phyloP scores from a whole-genome alignment of 1,140 invertebrate species.

The Heterodera schachtii region DNA sequence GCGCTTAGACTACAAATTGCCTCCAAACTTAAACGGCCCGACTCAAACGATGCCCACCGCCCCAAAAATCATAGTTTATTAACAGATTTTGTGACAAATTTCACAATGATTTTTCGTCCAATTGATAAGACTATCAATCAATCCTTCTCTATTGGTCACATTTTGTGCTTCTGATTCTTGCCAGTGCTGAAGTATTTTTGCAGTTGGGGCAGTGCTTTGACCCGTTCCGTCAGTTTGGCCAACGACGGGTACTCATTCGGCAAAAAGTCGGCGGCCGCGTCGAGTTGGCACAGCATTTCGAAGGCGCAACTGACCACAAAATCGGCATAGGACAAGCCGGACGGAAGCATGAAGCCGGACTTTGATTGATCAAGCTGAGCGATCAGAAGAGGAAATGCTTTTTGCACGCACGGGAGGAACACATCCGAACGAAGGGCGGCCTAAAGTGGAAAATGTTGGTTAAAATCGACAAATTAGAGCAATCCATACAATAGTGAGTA shows the following conservation, averaged over 20 bases:
- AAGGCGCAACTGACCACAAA: conserved; percentile 25
- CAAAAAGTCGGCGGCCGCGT: conserved; percentile 21
- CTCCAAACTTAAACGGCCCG: no score
- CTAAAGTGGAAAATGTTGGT: conserved; percentile 6
- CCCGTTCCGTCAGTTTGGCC: conserved; percentile 24
- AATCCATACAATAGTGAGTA: no score
- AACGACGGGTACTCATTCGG: conserved; percentile 30
- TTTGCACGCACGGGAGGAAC: conserved; percentile 33
- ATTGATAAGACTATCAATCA: no score
- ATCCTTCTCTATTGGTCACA: no score
- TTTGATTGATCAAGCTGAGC: conserved; percentile 38
- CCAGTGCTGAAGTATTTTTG: conserved; percentile 26
- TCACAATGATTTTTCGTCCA: no score
- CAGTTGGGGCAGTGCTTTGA: conserved; percentile 31
- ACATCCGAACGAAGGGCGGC: conserved; percentile 30
- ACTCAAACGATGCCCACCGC: no score
- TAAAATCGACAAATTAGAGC: background rate
- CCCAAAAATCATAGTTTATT: no score
- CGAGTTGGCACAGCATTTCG: background rate
- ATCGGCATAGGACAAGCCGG: conserved; percentile 36
- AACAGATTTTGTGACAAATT: no score
- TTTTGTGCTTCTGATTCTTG: no score
- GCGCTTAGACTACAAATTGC: no score
- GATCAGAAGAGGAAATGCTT: conserved; percentile 26
- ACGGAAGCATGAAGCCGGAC: conserved; percentile 36